Base-by-base conservation (phyloP, 2,797 vertebrate species). In the Danio kyathit region DNA sequence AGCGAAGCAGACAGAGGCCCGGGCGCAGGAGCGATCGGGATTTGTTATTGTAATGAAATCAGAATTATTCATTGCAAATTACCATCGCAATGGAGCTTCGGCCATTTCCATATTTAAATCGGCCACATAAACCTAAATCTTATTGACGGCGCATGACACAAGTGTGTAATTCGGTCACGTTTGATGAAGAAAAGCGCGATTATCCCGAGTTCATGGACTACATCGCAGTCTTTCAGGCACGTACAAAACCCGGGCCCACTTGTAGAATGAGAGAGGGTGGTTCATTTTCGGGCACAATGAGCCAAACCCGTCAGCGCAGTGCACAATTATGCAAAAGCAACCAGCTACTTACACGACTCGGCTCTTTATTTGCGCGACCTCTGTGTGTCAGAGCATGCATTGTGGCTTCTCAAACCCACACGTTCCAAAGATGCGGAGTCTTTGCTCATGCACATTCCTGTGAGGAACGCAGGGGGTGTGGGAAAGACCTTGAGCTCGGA, bases 401-500 rank as follows among this genome's bases (percentile, higher is more conserved):
- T 85, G 83, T 86, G 77, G 77, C 71, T 71, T 67, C 63, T 29
- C 76, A 85, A 81, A 84, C 82, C 81, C 80, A 84, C 84, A 85
- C 82, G 78, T 83, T 88, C 84, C 86, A 81, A 81, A 86, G 84
- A 86, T 86, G 81, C 69, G 74, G 89, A 88, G 89, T 89, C 83
- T 87, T 81, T 79, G 79, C 82, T 90, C 89, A 88, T 86, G 86
- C 84, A 89, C 89, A 90, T 86, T 83, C 73, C 60, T 69, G 63
- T 88, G 79, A 87, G 73, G 89, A 84, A 80, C 52, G 63, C 77
- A 61, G 81, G 86, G 86, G 86, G 87, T 93, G 91, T 94, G 91
- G 90, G 93, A 92, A 91, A 87, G 85, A 90, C 90, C 81, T 87
- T 60, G 11, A 56, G 57, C 86, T 77, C 88, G 87, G 75, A 90